Conservation (phyloP, 2,797 vertebrate species). For the Betta splendens region DNA sequence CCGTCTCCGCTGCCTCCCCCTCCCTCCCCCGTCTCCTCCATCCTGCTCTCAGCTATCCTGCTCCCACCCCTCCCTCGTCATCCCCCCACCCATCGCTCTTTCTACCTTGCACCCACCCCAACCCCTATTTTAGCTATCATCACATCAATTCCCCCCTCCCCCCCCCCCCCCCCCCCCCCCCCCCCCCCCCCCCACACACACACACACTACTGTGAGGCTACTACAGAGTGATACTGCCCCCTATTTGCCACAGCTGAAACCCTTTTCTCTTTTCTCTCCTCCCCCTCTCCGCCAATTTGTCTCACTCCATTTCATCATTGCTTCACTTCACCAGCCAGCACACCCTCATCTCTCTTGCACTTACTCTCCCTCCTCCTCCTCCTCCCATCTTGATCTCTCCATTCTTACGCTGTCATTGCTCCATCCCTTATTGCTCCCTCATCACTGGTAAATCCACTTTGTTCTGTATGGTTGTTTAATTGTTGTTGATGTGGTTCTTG, state of each 20-base stretch:
- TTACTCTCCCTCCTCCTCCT: not conserved
- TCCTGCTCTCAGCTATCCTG: constrained; percentile 23
- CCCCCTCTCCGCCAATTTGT: constrained; percentile 37
- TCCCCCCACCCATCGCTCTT: constrained; percentile 20
- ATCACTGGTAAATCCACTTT: constrained; percentile 16
- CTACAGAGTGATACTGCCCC: constrained; percentile 67
- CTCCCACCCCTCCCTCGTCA: not conserved
- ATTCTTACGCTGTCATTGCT: constrained; percentile 25
- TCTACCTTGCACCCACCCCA: constrained; percentile 17
- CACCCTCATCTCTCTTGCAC: constrained; percentile 25
- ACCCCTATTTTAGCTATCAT: constrained; percentile 21
- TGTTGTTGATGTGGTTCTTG: constrained; percentile 6
- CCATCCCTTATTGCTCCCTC: constrained; percentile 19
- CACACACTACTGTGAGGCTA: too few species aligned
- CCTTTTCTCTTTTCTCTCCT: not conserved
- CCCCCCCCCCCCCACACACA: not conserved
- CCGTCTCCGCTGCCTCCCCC: constrained; percentile 8
- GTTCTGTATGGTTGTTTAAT: constrained; percentile 16
- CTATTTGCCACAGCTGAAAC: constrained; percentile 44
- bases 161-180: not conserved
- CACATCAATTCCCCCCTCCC: not conserved
- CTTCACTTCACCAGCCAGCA: constrained; percentile 45
- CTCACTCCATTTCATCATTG: constrained; percentile 45
- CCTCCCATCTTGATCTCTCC: constrained; percentile 34
- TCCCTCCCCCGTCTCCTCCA: constrained; percentile 5